Conservation (phyloP, 2,888 invertebrate genomes). For the Scelioninae gen. 1 region DNA sequence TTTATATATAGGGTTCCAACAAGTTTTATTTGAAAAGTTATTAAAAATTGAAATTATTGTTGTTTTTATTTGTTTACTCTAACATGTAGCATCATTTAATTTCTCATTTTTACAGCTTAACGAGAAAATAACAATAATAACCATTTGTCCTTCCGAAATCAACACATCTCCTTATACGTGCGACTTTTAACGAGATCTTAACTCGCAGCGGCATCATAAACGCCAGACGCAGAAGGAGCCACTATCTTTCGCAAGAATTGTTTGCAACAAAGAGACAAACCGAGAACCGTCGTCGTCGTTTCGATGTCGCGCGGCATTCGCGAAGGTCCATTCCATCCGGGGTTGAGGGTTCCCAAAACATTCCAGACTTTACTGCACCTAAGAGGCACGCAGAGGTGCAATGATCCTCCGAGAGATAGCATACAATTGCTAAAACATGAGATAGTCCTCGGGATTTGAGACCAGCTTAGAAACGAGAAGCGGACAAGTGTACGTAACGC, state of each 20-base stretch:
- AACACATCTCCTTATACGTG: constrained; percentile 62
- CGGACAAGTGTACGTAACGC: constrained; percentile 41
- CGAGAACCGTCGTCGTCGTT: constrained; percentile 70
- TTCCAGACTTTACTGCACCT: constrained; percentile 79
- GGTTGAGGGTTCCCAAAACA: constrained; percentile 48
- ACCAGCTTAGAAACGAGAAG: constrained; percentile 53
- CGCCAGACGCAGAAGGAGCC: constrained; percentile 79
- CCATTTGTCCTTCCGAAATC: constrained; percentile 54
- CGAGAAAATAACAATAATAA: constrained; percentile 36
- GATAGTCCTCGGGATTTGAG: constrained; percentile 66
- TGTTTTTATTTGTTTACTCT: too few species aligned
- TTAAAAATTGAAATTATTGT: too few species aligned
- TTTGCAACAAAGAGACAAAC: constrained; percentile 82
- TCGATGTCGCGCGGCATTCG: constrained; percentile 58
- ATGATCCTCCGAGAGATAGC: constrained; percentile 79
- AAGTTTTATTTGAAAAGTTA: too few species aligned
- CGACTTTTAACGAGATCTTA: constrained; percentile 80
- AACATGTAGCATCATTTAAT: constrained; percentile 25
- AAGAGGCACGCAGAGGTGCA: constrained; percentile 81
- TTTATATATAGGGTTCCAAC: too few species aligned
- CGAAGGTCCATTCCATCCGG: constrained; percentile 49
- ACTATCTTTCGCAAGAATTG: constrained; percentile 76
- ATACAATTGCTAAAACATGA: constrained; percentile 79
- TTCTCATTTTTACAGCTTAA: constrained; percentile 18
- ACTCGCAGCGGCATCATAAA: constrained; percentile 81